Evolutionary conservation across 2,888 invertebrate genomes (phyloP), one percentile per base, ranked within the genome.

Genomic region (Bimastos eiseni): DNA sequence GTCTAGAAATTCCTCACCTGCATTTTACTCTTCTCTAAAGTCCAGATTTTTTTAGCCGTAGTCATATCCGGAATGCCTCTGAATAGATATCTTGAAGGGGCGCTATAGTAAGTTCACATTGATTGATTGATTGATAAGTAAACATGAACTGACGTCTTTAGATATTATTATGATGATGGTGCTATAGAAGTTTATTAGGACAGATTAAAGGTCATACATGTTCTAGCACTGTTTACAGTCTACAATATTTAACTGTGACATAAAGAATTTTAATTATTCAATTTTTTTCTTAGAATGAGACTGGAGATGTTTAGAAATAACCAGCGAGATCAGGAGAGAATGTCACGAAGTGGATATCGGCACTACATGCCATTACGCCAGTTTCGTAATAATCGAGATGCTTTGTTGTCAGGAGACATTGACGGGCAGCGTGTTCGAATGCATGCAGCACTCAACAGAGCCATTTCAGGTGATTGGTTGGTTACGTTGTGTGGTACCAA

Each of bases 371-470:
- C 86, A 34, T 21, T 34, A 36, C 86, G 86, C 36, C 34, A 37
- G 34, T 89, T 37, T 41, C 89, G 38, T 89, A 49, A 41, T 41
- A 33, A 41, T 41, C 89, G 49, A 44, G 89, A 89, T 89, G 37
- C 49, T 34, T 30, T 89, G 38, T 36, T 86, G 34, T 37, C 86
- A 19, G 86, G 86, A 86, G 86, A 86, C 34, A 34, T 37, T 21
- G 37, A 86, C 24, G 37, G 34, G 2, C 86, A 34, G 41, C 37
- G 33, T 41, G 36, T 44, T 89, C 21, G 94, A n/a, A 92, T 94
- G 90, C 94, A 94, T 92, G 93, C 94, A 8, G 94, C 94, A 88
- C 94, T 95, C 90, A 95, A 95, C 92, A 92, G 94, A 89, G 94
- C 94, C 33, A 95, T 95, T 89, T 94, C 95, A 90, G 93, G 94